These are phyloP conservation scores for Clitarchus hookeri DNA, from an alignment of 2,888 invertebrate genomes.

Conservation along the genomic window DNA sequence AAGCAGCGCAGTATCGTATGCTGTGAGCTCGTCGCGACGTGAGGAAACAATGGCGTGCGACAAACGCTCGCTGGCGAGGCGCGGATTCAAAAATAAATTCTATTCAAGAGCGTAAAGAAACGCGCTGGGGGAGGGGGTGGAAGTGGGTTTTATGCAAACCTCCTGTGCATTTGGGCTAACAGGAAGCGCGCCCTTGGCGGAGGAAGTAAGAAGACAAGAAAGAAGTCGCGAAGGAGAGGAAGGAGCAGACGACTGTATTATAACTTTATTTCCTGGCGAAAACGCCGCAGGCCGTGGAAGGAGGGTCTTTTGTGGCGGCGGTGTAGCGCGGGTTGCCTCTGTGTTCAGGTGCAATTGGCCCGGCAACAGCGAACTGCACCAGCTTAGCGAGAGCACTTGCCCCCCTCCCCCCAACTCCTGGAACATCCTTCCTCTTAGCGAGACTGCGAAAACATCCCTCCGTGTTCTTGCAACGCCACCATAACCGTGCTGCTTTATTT, in stretches of 20 bases:
- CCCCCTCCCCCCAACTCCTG: no score
- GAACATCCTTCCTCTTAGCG: no score
- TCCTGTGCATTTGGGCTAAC: slow-evolving; percentile 35
- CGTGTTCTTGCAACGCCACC: no score
- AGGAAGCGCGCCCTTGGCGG: slow-evolving; percentile 30
- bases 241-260: slow-evolving; percentile 33
- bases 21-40: not conserved
- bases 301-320: not conserved
- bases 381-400: no score
- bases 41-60: slow-evolving; percentile 37
- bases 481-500: no score
- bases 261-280: slow-evolving; percentile 38
- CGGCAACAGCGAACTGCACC: no score
- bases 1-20: not conserved
- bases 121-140: no score
- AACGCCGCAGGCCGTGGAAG: slow-evolving; percentile 32
- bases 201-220: slow-evolving; percentile 26
- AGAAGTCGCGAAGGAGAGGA: not conserved
- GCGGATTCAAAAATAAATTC: slow-evolving; percentile 36
- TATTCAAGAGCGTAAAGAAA: slow-evolving; percentile 29
- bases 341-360: not conserved
- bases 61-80: slow-evolving; percentile 31
- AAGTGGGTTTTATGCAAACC: slow-evolving; percentile 30
- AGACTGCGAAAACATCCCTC: no score
- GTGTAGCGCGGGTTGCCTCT: not conserved